Base-by-base conservation (phyloP, 2,113 vertebrate genomes). In the Nymphicus hollandicus region DNA sequence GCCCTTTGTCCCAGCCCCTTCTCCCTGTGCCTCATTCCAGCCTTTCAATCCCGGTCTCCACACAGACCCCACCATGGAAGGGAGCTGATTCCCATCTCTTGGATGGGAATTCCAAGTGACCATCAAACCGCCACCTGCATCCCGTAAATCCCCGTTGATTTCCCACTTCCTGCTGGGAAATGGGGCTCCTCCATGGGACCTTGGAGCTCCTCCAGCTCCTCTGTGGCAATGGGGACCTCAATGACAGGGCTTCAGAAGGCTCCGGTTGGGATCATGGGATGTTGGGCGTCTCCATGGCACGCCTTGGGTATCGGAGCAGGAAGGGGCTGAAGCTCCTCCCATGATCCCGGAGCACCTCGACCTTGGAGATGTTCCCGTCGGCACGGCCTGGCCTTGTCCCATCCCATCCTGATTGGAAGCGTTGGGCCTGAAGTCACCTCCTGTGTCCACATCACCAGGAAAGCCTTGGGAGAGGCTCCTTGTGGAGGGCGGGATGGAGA, bases 351-450 rank as follows among this genome's bases (percentile, higher is more conserved):
- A 52, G 50, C 50, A 52, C 16, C 50, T 52, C 16, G 16, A 52
- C 37, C 64, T 49, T 37, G 31, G 71, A 39, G 17, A 23, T 10
- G n/a, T 7, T 8, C 44, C 19, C 5, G 2, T 17, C 4, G 0
- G 8, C 10, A 3, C 27, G 6, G 50, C 33, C 76, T 1, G 19
- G 27, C 3, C 5, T 23, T 2, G 8, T 39, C 24, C 47, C 4
- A 39, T 9, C 2, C 9, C 50, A 0, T 3, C 4, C 39, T 2
- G 20, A 25, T 20, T 8, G 50, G 50, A 52, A 52, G 50, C 27
- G 27, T 52, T 52, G 50, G 50, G 50, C 50, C 27, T 52, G 50
- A 11, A 11, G 50, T 11, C 50, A 52, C 50, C 16, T 52, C 50
- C 50, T 17, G 16, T 52, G 50, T 52, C 50, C 50, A 10, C 50